Evolutionary conservation across 2,113 vertebrate species (phyloP), one percentile per base, ranked within the genome.

Genomic region (Halichoerus grypus): DNA sequence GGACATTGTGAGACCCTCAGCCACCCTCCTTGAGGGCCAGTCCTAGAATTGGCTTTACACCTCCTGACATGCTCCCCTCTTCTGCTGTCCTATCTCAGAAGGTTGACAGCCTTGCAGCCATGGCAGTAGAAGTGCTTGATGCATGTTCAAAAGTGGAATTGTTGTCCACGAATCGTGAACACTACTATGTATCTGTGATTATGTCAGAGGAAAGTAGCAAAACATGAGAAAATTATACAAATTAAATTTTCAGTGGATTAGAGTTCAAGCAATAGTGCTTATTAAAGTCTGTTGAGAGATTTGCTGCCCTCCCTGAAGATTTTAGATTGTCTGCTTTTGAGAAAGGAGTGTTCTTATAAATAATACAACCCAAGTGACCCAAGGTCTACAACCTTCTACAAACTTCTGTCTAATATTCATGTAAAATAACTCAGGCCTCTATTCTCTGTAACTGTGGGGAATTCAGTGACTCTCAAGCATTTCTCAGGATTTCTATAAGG

Each of bases 151-250:
- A 83, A 21, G 36, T 57, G 24, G 71, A 76, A 72, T 84, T 49
- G 33, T 61, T 57, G 22, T 85, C 57, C 71, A n/a, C 42, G 65
- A 77, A 81, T 49, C 53, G 22, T 76, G 65, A 87, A 81, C 72
- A 87, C 22, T 26, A 16, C 55, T 95, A 6, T 8, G 0, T 76
- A 42, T 67, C 19, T 80, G 33, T n/a, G 55, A 91, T 33, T 13
- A 3, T 85, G 55, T 74, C 71, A 51, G 79, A 89, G 24, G 36
- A 65, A 85, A 85, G 61, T 36, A 59, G 76, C 63, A 94, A 93
- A 82, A 53, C n/a, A 33, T 82, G 39, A 96, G 53, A 88, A 97
- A 81, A 63, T 74, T 36, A 76, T 28, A 28, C n/a, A 82, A 95
- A 74, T 77, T 55, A 55, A 88, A 71, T 88, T 79, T 53, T 77